Evolutionary conservation across 2,797 vertebrate genomes (phyloP).

Genomic region (Sebastes vulpes): DNA sequence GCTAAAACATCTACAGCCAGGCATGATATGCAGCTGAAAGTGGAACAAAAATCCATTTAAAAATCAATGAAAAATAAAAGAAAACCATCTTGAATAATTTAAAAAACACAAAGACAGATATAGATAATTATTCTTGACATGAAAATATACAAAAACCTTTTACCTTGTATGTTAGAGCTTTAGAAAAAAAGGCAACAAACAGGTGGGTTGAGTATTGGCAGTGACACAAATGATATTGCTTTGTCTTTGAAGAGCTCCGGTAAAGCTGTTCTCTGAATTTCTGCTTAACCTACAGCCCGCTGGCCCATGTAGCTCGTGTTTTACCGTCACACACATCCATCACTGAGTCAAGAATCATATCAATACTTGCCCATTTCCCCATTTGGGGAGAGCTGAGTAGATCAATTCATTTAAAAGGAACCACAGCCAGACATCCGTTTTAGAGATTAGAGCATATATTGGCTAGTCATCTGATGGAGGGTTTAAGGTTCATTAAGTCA

Average conservation of each 20-base stretch:
- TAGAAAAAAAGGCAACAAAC: slow-evolving; percentile 29
- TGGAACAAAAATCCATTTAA: slow-evolving; percentile 26
- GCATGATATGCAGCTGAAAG: slow-evolving; percentile 5
- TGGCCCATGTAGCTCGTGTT: slow-evolving; percentile 78
- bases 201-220: slow-evolving; percentile 47
- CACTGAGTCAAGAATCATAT: slow-evolving; percentile 86
- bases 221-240: slow-evolving; percentile 69
- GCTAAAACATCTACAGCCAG: slow-evolving; percentile 16
- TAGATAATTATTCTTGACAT: slow-evolving; percentile 23
- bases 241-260: slow-evolving; percentile 64
- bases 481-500: slow-evolving; percentile 95
- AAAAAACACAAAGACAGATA: slow-evolving; percentile 1
- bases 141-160: slow-evolving; percentile 2
- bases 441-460: slow-evolving; percentile 92
- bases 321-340: slow-evolving; percentile 87
- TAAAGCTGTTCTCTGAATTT: slow-evolving; percentile 69
- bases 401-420: slow-evolving; percentile 91
- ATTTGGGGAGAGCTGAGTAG: slow-evolving; percentile 88
- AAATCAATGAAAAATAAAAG: slow-evolving; percentile 27
- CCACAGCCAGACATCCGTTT: slow-evolving; percentile 90
- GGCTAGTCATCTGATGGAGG: slow-evolving; percentile 90
- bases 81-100: slow-evolving; percentile 11
- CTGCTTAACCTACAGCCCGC: slow-evolving; percentile 57
- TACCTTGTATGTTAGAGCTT: slow-evolving; percentile 8
- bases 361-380: slow-evolving; percentile 88